These are phyloP conservation scores for Rallus crepitans DNA, from an alignment of 2,797 vertebrate genomes.

Conservation along the genomic window DNA sequence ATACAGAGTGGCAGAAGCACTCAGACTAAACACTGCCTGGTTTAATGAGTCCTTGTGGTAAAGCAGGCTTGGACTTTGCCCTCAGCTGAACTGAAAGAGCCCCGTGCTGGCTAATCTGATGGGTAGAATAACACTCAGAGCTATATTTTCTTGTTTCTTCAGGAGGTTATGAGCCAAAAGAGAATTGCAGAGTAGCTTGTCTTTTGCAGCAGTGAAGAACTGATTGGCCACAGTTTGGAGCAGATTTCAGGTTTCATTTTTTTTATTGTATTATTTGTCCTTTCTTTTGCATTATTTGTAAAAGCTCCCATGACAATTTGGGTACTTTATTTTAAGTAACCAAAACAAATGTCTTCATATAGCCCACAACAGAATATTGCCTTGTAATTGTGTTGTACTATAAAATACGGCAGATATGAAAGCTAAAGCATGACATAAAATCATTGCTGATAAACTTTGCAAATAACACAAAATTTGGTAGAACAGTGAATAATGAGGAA, in stretches of 20 bases:
- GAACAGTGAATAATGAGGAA: not conserved
- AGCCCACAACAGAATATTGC: not conserved
- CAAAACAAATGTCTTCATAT: constrained; percentile 3
- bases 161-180: not conserved
- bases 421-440: not conserved
- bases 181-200: not conserved
- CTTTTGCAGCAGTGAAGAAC: not conserved
- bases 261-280: not conserved
- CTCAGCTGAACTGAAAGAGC: not conserved
- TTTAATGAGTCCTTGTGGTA: not conserved
- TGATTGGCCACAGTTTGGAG: not conserved
- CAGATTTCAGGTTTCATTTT: not conserved
- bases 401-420: not conserved
- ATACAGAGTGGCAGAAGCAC: not conserved
- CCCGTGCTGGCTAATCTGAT: not conserved
- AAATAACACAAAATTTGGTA: not conserved
- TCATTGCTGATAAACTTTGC: constrained; percentile 1
- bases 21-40: not conserved
- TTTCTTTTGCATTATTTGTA: not conserved
- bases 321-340: not conserved
- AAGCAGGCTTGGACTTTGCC: not conserved
- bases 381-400: not conserved
- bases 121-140: not conserved
- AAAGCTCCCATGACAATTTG: not conserved
- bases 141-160: not conserved